Conservation (phyloP, 2,888 invertebrate species). For the Polymixis lichenea region DNA sequence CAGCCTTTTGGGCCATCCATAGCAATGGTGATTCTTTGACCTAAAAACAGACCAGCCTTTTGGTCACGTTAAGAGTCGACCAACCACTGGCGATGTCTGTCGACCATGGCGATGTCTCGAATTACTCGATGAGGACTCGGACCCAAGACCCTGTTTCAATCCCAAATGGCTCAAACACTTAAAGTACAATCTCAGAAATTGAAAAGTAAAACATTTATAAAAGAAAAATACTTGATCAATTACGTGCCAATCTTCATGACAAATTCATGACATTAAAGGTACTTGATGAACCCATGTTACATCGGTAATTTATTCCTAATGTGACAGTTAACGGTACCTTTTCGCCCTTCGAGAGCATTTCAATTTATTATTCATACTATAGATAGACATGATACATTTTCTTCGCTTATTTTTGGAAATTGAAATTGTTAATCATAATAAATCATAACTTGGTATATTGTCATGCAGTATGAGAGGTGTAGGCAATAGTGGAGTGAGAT, state of each 20-base stretch:
- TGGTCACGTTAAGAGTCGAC: too few species aligned
- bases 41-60: too few species aligned
- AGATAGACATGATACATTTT: conserved; percentile 28
- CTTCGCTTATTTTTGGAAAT: conserved; percentile 25
- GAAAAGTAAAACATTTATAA: neutral
- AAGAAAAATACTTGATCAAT: conserved; percentile 22
- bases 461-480: conserved; percentile 9
- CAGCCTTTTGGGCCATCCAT: too few species aligned
- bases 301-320: conserved; percentile 41
- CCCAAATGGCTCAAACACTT: too few species aligned
- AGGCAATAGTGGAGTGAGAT: neutral
- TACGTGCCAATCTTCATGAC: conserved; percentile 31
- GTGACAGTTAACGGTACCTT: conserved; percentile 45
- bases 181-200: neutral
- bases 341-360: conserved; percentile 9
- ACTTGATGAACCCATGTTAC: conserved; percentile 47
- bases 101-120: too few species aligned
- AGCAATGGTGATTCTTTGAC: too few species aligned
- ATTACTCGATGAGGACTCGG: too few species aligned
- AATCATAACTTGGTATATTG: conserved; percentile 25
- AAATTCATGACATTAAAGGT: conserved; percentile 22
- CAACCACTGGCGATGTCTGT: too few species aligned
- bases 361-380: conserved; percentile 47
- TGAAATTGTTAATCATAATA: conserved; percentile 41
- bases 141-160: too few species aligned